Evolutionary conservation across 2,797 vertebrate genomes (phyloP), one percentile per base, ranked within the genome.

Genomic region (Lagodon rhomboides): DNA sequence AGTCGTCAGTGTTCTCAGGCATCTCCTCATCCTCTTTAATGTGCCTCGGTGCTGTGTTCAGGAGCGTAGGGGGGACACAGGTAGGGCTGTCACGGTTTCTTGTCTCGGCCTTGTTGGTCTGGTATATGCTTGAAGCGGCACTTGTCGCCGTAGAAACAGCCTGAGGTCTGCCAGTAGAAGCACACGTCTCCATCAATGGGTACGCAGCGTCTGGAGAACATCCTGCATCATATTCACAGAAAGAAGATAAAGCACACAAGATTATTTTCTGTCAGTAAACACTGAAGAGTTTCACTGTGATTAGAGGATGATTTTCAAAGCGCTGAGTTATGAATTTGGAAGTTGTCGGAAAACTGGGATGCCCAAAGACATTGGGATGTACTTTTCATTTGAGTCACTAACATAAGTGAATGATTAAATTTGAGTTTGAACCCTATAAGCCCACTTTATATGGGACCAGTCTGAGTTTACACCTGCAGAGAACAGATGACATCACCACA

Each of bases 181-280:
- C 95, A 95, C 86, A 92, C 92, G 1, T 92, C 90, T 54, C 84
- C 89, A 8, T 93, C 90, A 18, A 90, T 79, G 4, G 89, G 85
- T 0, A 80, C 82, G 70, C 87, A 90, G 12, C 86, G 89, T 68
- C 91, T 91, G 46, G 0, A 54, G 58, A 50, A 22, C 7, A 43
- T 5, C 4, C 7, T 15, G 34, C 0, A 0, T 77, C 41, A 64
- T 1, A 4, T 18, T 27, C 17, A 65, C 5, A 59, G 38, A 23
- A 20, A 18, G 12, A 51, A 30, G n/a, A 18, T 17, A 12, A 16
- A 27, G 18, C 5, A 49, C 6, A n/a, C 4, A 38, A 25, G 27
- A 65, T 34, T 12, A 49, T 50, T 34, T 38, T 38, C 20, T 38
- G 49, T 18, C 3, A 49, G 10, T 47, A 64, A 47, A 4, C 16